Evolutionary conservation across 2,888 invertebrate species (phyloP), one percentile per base, ranked within the genome.

Genomic region (Linyphia triangularis): DNA sequence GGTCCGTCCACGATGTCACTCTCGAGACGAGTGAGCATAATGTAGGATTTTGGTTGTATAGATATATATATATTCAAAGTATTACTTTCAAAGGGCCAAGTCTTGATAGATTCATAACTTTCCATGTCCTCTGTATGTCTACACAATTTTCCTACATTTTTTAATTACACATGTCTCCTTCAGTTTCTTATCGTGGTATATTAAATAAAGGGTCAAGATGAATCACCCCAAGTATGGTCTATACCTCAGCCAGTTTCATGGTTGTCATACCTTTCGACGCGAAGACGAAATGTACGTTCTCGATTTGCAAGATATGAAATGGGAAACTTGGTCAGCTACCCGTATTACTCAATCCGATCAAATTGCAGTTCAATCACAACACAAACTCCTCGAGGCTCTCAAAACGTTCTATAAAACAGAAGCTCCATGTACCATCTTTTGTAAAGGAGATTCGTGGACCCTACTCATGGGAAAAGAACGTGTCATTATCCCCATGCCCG

Each of bases 361-460:
- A 1, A 5, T 77, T 1, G 5, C 13, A 33, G 19, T 33, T 1
- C 16, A 33, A 33, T n/a, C 28, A 16, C n/a, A 77, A 9, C 43
- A 77, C 1, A 3, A 61, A 13, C 40, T 77, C 26, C 6, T 40
- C 16, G 40, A 63, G 19, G 77, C 77, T 1, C 40, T 77, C 16
- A 63, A 61, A 19, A 30, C 19, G 0, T 59, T 59, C 19, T 75
- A n/a, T 26, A 77, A 77, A 26, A 63, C 77, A 0, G 63, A 61
- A 37, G 37, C 26, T 0, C 37, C 77, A 1, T 7, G 13, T 26
- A 40, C 63, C 24, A 40, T 77, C 9, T 33, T 37, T n/a, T 63
- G 61, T 24, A 4, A 63, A 40, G 3, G 40, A 6, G 57, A 77
- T 26, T 77, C 63, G 0, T 77, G 77, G 63, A 40, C 57, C 0